Percentiles rank a stretch among this genome's conserved stretches.
Evolutionary conservation across 1,140 invertebrate genomes (phyloP).

Genomic region (Pentalonia nigronervosa): DNA sequence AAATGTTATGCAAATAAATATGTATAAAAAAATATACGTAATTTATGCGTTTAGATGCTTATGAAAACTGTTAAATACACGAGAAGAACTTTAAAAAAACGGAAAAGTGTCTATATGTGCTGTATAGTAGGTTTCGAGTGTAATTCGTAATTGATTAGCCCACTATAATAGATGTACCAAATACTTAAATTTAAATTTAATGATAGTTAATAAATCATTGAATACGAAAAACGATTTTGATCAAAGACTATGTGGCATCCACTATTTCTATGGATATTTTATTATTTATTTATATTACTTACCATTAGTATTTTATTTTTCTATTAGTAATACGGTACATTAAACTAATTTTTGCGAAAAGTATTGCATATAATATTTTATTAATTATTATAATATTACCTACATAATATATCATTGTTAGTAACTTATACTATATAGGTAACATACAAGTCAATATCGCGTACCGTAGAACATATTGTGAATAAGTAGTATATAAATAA

Average conservation of each 20-base stretch:
- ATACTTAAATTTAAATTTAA: not conserved
- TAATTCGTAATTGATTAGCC: not conserved
- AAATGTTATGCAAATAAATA: not conserved
- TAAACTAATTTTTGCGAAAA: too few species aligned
- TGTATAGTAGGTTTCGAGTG: not conserved
- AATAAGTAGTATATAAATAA: too few species aligned
- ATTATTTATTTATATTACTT: not conserved
- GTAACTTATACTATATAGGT: too few species aligned
- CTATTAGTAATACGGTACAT: too few species aligned
- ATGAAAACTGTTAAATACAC: not conserved
- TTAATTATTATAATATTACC: too few species aligned
- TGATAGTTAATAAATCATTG: not conserved
- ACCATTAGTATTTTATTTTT: too few species aligned
- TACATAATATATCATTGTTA: too few species aligned
- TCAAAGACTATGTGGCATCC: not conserved
- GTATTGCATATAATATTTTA: too few species aligned
- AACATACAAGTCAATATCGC: too few species aligned
- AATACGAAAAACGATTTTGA: not conserved
- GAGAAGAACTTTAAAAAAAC: not conserved
- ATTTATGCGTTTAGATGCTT: not conserved
- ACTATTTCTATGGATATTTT: not conserved
- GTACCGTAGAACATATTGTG: too few species aligned
- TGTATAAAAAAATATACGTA: not conserved
- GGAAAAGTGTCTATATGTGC: not conserved
- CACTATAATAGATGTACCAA: not conserved